phyloP scores from a whole-genome alignment of 2,888 invertebrate genomes.

The Salticus scenicus region DNA sequence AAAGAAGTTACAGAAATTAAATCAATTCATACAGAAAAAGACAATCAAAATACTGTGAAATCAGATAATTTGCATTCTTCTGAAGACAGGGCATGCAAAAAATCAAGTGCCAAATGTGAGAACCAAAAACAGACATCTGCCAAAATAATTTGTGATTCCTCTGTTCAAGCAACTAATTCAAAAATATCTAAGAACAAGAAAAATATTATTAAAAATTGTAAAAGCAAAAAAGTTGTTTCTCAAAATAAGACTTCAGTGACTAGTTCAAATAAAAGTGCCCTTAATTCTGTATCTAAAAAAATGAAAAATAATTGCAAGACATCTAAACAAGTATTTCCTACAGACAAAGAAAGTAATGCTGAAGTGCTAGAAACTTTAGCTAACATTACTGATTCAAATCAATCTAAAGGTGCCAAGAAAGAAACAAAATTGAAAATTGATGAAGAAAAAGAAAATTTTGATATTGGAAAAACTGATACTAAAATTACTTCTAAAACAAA shows the following conservation, averaged over 20 bases:
- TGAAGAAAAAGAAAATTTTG: conserved; percentile 64
- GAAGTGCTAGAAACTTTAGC: conserved; percentile 11
- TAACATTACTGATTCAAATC: conserved; percentile 1
- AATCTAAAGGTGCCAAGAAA: conserved; percentile 39
- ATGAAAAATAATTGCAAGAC: not conserved
- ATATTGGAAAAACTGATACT: conserved; percentile 31
- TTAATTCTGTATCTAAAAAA: not conserved
- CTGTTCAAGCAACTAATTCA: not conserved
- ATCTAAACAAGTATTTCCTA: not conserved
- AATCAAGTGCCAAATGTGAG: conserved; percentile 17
- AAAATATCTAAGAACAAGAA: conserved; percentile 6
- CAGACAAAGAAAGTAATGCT: conserved; percentile 10
- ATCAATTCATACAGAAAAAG: not conserved
- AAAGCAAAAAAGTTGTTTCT: not conserved
- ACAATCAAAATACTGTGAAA: not conserved
- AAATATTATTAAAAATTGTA: not conserved
- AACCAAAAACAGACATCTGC: not conserved
- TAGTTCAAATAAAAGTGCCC: not conserved
- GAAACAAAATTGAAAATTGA: conserved; percentile 54
- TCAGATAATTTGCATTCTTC: not conserved
- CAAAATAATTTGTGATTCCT: not conserved
- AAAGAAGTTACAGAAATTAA: not conserved
- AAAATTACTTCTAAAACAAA: conserved; percentile 32
- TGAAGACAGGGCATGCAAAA: not conserved
- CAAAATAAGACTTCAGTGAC: not conserved